Evolutionary conservation across 2,888 invertebrate genomes (phyloP).

Genomic region (Fragum sueziense): DNA sequence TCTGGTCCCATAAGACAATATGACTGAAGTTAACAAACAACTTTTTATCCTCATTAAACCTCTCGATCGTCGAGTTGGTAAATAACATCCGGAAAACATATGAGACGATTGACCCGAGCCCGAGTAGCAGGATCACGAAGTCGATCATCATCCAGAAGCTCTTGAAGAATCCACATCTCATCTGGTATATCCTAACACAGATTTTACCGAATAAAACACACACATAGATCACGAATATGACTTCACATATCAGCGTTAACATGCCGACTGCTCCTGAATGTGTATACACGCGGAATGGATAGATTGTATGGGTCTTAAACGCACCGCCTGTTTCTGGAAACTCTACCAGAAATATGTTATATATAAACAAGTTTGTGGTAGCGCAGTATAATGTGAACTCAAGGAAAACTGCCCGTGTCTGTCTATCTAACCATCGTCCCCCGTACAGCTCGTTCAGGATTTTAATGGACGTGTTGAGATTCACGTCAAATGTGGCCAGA

Average conservation of each 20-base stretch:
- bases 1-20: slow-evolving; percentile 68
- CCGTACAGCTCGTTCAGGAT: slow-evolving; percentile 62
- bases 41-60: slow-evolving; percentile 55
- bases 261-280: slow-evolving; percentile 54
- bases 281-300: slow-evolving; percentile 51
- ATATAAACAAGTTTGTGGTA: slow-evolving; percentile 72
- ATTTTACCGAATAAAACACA: slow-evolving; percentile 45
- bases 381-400: slow-evolving; percentile 75
- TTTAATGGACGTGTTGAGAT: slow-evolving; percentile 54
- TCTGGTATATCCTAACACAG: slow-evolving; percentile 47
- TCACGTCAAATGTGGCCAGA: slow-evolving; percentile 67
- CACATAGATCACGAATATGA: slow-evolving; percentile 53
- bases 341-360: slow-evolving; percentile 66
- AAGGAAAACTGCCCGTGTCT: slow-evolving; percentile 72
- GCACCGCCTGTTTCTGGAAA: slow-evolving; percentile 59
- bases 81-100: slow-evolving; percentile 46
- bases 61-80: slow-evolving; percentile 47
- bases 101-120: slow-evolving; percentile 41
- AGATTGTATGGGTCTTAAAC: slow-evolving; percentile 44
- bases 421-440: slow-evolving; percentile 70
- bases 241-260: slow-evolving; percentile 55
- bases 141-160: slow-evolving; percentile 61
- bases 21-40: slow-evolving; percentile 65
- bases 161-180: slow-evolving; percentile 45
- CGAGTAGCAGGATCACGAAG: slow-evolving; percentile 31